These are phyloP conservation scores for Caenorhabditis inopinata DNA, from an alignment of 1,140 invertebrate genomes.

Conservation along the genomic window DNA sequence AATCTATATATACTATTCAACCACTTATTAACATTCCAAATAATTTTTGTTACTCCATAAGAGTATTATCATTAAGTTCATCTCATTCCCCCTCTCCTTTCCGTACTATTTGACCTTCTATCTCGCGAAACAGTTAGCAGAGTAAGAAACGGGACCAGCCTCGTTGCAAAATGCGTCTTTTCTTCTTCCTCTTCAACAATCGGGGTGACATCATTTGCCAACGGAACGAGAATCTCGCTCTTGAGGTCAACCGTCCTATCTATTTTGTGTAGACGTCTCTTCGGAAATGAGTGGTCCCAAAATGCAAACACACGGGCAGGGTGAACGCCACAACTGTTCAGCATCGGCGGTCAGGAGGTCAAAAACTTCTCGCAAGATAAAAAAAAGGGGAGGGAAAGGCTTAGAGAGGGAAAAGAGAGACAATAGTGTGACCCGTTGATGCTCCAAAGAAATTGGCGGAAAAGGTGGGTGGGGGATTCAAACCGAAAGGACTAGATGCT, in stretches of 20 bases:
- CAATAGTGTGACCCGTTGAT: neutral
- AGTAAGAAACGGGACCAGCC: neutral
- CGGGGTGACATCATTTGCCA: neutral
- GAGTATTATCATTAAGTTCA: slow-evolving; percentile 14
- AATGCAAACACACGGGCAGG: slow-evolving; percentile 28
- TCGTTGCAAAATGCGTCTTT: slow-evolving; percentile 4
- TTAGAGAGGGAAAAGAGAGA: no score
- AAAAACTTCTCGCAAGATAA: slow-evolving; percentile 20
- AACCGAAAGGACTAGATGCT: no score
- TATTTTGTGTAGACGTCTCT: no score
- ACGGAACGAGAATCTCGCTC: neutral
- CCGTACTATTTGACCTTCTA: neutral
- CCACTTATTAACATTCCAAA: neutral
- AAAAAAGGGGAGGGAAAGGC: no score
- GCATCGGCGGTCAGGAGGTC: neutral
- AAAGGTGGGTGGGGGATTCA: no score
- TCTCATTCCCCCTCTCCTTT: neutral
- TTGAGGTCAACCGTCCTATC: neutral
- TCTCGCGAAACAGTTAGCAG: neutral
- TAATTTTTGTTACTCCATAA: neutral
- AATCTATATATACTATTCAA: no score
- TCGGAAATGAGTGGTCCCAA: neutral
- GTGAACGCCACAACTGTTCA: slow-evolving; percentile 26
- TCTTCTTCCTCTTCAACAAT: neutral
- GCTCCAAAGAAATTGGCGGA: no score